Evolutionary conservation across 64 coral and sea anemone genomes (phyloP).

Genomic region (Stylophora pistillata): DNA sequence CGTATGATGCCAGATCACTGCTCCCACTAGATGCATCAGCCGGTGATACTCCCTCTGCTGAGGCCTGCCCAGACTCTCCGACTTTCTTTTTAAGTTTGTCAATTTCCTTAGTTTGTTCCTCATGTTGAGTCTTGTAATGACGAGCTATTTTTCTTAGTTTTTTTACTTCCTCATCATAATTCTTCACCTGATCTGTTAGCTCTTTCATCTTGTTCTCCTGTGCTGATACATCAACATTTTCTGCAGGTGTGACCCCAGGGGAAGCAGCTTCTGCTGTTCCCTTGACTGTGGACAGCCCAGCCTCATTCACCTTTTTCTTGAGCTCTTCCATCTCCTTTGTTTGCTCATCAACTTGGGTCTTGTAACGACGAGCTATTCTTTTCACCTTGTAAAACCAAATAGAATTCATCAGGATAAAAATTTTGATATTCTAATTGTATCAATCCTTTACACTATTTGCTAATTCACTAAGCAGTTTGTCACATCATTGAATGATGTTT

Average conservation of each 20-base stretch:
- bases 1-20: constrained; percentile 32
- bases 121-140: constrained; percentile 84
- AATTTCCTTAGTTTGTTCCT: constrained; percentile 71
- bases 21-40: constrained; percentile 30
- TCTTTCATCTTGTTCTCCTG: constrained; percentile 74
- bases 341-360: constrained; percentile 85
- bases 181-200: constrained; percentile 67
- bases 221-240: constrained; percentile 17
- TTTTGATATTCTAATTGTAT: background rate
- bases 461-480: no score
- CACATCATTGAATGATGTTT: no score
- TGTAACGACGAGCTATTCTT: constrained; percentile 89
- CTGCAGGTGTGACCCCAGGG: constrained; percentile 5
- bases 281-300: constrained; percentile 12
- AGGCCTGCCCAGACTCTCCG: constrained; percentile 24
- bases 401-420: background rate
- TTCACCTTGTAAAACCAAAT: constrained; percentile 55
- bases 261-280: background rate
- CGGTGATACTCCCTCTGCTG: background rate
- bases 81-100: constrained; percentile 71
- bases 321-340: constrained; percentile 60
- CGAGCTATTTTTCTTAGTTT: constrained; percentile 86
- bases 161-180: constrained; percentile 68
- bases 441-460: no score
- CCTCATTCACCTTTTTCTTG: constrained; percentile 65